phyloP scores from a whole-genome alignment of 2,888 invertebrate genomes.

The Leptopilina drosophilae region DNA sequence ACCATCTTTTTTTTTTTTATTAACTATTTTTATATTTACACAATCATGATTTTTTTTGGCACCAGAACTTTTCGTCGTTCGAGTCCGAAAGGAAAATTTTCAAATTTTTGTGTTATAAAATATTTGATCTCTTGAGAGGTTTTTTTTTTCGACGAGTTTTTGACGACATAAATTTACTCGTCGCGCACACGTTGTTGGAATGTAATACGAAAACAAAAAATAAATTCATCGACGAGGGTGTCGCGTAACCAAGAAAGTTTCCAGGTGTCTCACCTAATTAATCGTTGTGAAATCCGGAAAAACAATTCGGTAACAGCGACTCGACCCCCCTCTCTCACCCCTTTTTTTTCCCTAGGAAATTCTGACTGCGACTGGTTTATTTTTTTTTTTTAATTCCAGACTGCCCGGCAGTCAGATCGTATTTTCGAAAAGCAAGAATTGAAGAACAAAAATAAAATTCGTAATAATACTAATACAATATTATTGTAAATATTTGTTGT shows the following conservation, averaged over 20 bases:
- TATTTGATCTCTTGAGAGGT: no score
- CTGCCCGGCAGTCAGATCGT: constrained; percentile 74
- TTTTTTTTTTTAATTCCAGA: constrained; percentile 64
- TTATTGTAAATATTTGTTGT: constrained; percentile 67
- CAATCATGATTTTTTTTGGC: constrained; percentile 68
- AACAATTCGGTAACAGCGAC: constrained; percentile 24
- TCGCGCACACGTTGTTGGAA: constrained; percentile 67
- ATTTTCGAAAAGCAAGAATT: constrained; percentile 66
- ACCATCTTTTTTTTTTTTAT: neutral
- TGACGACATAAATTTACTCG: constrained; percentile 53
- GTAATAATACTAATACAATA: constrained; percentile 72
- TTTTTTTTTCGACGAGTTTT: constrained; percentile 49
- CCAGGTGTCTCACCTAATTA: constrained; percentile 20
- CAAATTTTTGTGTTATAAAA: constrained; percentile 12
- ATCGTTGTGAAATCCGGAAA: constrained; percentile 18
- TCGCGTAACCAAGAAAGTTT: constrained; percentile 22
- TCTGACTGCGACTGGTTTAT: constrained; percentile 71
- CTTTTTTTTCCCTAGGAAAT: constrained; percentile 59
- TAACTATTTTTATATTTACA: constrained; percentile 69
- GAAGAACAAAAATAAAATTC: no score
- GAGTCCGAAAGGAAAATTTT: neutral
- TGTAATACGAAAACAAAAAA: constrained; percentile 60
- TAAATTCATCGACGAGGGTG: constrained; percentile 59
- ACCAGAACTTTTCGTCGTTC: constrained; percentile 67
- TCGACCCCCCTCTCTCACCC: constrained; percentile 3